Evolutionary conservation across 2,888 invertebrate genomes (phyloP), one percentile per base, ranked within the genome.

Genomic region (Teleiodes luculella): DNA sequence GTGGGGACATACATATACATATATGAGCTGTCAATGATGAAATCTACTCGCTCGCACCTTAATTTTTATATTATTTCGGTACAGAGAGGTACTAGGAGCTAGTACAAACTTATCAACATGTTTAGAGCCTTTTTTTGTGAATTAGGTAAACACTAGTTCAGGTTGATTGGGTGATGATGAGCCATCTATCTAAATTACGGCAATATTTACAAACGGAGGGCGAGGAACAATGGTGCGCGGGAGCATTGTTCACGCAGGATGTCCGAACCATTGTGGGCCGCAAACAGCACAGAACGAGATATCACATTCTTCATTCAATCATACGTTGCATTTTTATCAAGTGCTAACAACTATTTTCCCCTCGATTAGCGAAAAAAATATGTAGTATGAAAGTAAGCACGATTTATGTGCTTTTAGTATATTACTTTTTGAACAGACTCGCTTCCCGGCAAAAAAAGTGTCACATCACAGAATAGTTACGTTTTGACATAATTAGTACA

Each of bases 271-370:
- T 88, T 89, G 88, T 89, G 73, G 70, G 75, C 67, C 67, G 72
- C 76, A 86, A 88, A 86, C 88, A 88, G 88, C 76, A 85, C 87
- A 87, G 87, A 88, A 88, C 88, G 86, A 84, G 76, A 82, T 81
- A 72, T 70, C 72, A 69, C 70, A 70, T 76, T 76, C 75, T 73
- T 70, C 73, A 79, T 80, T 76, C 73, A 79, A 80, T 76, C 68
- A 71, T 69, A 66, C 67, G 20, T 14, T 28, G 28, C 11, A 28
- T 50, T 50, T 50, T 18, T 35, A 50, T 50, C 20, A 50, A 20
- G 47, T 47, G 33, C 18, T 47, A 47, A 47, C 14, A 7, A 24
- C 20, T 20, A 43, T 20, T 43, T 8, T 20, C 24, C 13, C 39
- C 14, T 24, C 6, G 3, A 24, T 6, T 4, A 10, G 31, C 46